These are phyloP conservation scores for Phyllostomus hastatus DNA, from an alignment of 2,113 vertebrate species.

Conservation along the genomic window DNA sequence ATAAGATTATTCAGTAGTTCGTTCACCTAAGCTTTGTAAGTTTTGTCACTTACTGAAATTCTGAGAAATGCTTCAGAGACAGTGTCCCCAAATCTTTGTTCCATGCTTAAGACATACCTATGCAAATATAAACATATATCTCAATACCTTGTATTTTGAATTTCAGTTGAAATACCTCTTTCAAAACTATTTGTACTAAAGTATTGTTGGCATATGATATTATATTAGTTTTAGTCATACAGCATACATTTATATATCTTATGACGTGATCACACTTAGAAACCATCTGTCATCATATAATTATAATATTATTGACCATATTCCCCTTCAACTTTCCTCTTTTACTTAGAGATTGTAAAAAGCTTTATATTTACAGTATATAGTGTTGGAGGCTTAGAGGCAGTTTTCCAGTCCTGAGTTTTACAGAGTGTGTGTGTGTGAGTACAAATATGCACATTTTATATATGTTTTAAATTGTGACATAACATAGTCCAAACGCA, in stretches of 20 bases:
- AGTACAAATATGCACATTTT: background rate
- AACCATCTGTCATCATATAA: background rate
- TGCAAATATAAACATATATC: background rate
- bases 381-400: background rate
- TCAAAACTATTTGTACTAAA: background rate
- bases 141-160: background rate
- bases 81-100: background rate
- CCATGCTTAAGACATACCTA: background rate
- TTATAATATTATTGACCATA: background rate
- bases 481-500: conserved; percentile 55
- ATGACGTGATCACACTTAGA: background rate
- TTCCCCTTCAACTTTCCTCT: background rate
- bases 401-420: conserved; percentile 44
- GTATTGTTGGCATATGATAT: background rate
- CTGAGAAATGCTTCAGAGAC: background rate
- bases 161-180: background rate
- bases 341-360: background rate
- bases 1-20: conserved; percentile 64
- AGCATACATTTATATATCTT: background rate
- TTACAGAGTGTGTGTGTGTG: background rate
- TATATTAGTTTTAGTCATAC: background rate
- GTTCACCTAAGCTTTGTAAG: conserved; percentile 31
- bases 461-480: conserved; percentile 59
- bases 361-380: background rate
- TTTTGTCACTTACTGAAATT: background rate